Percentiles rank a stretch among this genome's conserved stretches.
These are phyloP conservation scores for Diploscapter pachys DNA, from an alignment of 1,140 invertebrate genomes.

Conservation along the genomic window DNA sequence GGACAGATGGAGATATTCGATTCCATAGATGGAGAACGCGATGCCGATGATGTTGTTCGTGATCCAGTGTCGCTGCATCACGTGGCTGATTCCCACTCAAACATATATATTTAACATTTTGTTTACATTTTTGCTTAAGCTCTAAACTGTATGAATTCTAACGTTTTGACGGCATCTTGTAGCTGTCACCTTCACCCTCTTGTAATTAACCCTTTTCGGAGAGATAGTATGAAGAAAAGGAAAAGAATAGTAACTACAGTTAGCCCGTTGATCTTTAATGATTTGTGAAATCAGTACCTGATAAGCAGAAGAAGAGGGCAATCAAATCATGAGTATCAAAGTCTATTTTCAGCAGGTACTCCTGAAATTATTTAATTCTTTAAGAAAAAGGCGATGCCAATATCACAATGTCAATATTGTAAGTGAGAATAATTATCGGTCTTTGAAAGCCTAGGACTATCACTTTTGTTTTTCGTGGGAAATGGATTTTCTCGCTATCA, in stretches of 20 bases:
- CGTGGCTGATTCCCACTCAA: conserved; percentile 50
- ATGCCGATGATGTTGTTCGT: conserved; percentile 97
- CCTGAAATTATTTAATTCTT: conserved; percentile 20
- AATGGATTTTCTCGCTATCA: neutral
- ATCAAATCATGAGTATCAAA: conserved; percentile 43
- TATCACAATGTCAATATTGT: neutral
- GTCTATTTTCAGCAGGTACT: conserved; percentile 42
- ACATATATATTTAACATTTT: too few species aligned
- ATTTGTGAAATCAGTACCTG: neutral
- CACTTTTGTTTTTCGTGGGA: neutral
- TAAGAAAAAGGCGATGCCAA: neutral
- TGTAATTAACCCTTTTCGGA: too few species aligned
- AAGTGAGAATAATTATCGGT: neutral
- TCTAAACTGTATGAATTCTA: too few species aligned
- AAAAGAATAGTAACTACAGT: too few species aligned
- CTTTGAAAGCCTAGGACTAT: neutral
- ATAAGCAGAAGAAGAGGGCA: conserved; percentile 42
- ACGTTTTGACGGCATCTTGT: too few species aligned
- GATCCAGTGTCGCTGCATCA: conserved; percentile 77
- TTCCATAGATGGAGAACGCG: conserved; percentile 94
- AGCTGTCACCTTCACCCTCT: too few species aligned
- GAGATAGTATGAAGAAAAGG: too few species aligned
- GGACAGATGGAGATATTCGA: conserved; percentile 92
- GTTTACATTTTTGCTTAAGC: too few species aligned
- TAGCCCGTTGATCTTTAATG: too few species aligned